Conservation (phyloP, 2,113 vertebrate species). For the Natator depressus region DNA sequence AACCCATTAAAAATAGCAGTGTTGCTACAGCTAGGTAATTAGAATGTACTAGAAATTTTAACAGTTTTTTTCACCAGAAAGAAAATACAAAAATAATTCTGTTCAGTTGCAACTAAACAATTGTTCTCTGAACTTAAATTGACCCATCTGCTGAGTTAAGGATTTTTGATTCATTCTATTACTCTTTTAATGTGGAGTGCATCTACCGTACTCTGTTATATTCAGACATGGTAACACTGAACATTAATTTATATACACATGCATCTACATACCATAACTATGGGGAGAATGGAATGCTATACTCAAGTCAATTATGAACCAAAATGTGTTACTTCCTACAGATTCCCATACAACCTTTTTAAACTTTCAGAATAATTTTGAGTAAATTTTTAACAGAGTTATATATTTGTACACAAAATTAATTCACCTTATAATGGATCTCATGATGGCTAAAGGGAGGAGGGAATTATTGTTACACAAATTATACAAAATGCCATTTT, state of each 20-base stretch:
- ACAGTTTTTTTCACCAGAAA: neutral
- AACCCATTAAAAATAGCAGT: fast-evolving
- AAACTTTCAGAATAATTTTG: neutral
- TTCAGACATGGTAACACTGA: neutral
- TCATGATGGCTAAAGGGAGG: neutral
- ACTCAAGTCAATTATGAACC: neutral
- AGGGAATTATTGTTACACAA: neutral
- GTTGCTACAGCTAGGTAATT: neutral
- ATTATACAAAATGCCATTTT: neutral
- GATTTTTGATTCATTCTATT: neutral
- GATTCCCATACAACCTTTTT: neutral
- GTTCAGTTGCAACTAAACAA: neutral
- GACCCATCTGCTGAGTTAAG: neutral
- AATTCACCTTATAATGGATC: neutral
- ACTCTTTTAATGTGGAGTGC: neutral
- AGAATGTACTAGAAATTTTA: neutral
- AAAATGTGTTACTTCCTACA: neutral
- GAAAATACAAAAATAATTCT: neutral
- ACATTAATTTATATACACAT: fast-evolving
- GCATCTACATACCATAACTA: neutral
- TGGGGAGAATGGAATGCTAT: neutral
- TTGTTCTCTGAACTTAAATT: neutral
- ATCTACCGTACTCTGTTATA: neutral
- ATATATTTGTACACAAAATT: neutral
- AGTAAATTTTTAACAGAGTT: neutral